Evolutionary conservation across 2,113 vertebrate genomes (phyloP), one percentile per base, ranked within the genome.

Genomic region (Bucco capensis): DNA sequence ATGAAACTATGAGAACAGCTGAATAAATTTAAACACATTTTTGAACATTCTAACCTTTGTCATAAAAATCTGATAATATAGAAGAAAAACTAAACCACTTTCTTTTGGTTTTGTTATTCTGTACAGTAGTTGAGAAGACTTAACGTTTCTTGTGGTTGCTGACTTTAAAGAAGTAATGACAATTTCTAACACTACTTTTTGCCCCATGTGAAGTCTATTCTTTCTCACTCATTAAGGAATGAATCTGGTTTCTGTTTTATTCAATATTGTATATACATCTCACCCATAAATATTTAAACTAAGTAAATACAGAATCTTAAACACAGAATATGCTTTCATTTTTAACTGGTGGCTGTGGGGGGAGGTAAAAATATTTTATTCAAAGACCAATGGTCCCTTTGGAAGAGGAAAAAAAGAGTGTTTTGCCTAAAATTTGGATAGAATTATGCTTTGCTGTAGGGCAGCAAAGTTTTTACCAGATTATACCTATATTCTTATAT

Each of bases 181-280:
- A 84, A 85, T 93, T 85, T 74, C 89, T 93, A 60, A 91, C 46
- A 31, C 71, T 91, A 11, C 83, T 83, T 96, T 95, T 95, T 94
- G 46, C 87, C 78, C 85, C 93, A 69, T 94, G 82, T 50, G 61
- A 92, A 93, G 95, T 87, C 89, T 94, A 96, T 95, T 95, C 90
- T 94, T 96, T 91, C 90, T 95, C 85, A 66, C 89, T 96, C 95
- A 95, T 96, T 96, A 96, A 94, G 89, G 93, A 96, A 96, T 94
- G 94, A 97, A 96, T 96, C 96, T 96, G 96, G 95, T 97, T 97
- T 96, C 93, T 96, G 96, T 97, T 97, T 95, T 96, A 95, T 96
- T 95, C 96, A 90, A 95, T 97, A 91, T 67, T 97, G 96, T 97
- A 97, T 96, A 97, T 96, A 96, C 95, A 92, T 96, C 84, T 94